Percentiles rank a stretch among this genome's conserved stretches.
Conservation (phyloP, 2,888 invertebrate genomes). For the Scaptomyza reducta region DNA sequence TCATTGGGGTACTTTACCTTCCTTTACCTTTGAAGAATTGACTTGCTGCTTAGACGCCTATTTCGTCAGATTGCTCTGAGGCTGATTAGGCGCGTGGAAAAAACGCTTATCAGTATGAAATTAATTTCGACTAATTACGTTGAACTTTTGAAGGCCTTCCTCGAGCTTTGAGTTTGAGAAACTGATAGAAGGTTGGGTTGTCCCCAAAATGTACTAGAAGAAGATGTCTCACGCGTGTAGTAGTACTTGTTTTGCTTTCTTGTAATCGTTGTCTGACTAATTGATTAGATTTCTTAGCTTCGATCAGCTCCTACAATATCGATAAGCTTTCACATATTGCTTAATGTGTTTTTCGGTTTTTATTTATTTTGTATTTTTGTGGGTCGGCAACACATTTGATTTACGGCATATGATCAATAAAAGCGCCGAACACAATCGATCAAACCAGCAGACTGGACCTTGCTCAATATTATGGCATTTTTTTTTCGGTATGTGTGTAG, state of each 20-base stretch:
- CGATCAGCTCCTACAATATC: slow-evolving; percentile 1
- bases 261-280: slow-evolving; percentile 36
- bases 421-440: slow-evolving; percentile 58
- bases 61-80: slow-evolving; percentile 30
- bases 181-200: slow-evolving; percentile 7
- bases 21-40: slow-evolving; percentile 4
- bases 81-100: slow-evolving; percentile 19
- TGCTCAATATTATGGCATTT: slow-evolving; percentile 59
- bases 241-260: background rate
- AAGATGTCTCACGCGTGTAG: slow-evolving; percentile 8
- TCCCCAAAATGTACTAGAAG: background rate
- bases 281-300: slow-evolving; percentile 32
- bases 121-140: slow-evolving; percentile 37
- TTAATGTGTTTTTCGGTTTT: slow-evolving; percentile 10
- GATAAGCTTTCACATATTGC: slow-evolving; percentile 49
- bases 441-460: slow-evolving; percentile 66
- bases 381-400: slow-evolving; percentile 53
- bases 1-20: slow-evolving; percentile 33
- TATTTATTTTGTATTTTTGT: slow-evolving; percentile 32
- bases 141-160: slow-evolving; percentile 44
- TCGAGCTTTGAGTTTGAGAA: slow-evolving; percentile 8
- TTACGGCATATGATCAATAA: slow-evolving; percentile 63
- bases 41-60: slow-evolving; percentile 1
- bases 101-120: slow-evolving; percentile 34
- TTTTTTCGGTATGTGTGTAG: slow-evolving; percentile 7